Evolutionary conservation across 30 jellyfish, hydroid and myxozoan species (phyloP).

Genomic region (Hydractinia echinata): DNA sequence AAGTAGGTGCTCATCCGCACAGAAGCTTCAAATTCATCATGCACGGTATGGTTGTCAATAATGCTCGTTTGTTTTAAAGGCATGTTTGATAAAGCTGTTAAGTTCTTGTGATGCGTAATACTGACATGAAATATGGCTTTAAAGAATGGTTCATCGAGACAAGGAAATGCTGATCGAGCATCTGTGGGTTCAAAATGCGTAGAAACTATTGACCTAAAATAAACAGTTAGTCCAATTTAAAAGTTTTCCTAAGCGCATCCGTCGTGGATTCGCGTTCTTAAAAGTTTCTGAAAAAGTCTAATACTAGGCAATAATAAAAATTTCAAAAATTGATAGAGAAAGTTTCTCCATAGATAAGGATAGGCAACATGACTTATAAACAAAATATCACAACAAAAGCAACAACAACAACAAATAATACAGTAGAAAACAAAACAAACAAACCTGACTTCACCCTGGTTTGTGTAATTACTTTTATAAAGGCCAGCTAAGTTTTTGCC

Average conservation of each 20-base stretch:
- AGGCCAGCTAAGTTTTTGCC: constrained; percentile 76
- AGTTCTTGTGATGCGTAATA: constrained; percentile 54
- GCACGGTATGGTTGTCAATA: constrained; percentile 38
- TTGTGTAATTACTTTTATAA: constrained; percentile 67
- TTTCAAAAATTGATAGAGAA: too few relatives aligned
- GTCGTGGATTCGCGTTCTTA: too few relatives aligned
- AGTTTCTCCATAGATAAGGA: too few relatives aligned
- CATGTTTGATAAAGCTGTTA: constrained; percentile 92
- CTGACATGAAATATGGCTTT: constrained; percentile 77
- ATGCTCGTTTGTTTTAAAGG: constrained; percentile 51
- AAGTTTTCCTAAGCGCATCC: neutral
- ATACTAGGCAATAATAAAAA: too few relatives aligned
- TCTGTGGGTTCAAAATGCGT: constrained; percentile 98
- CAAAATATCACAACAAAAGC: too few relatives aligned
- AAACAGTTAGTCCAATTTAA: neutral
- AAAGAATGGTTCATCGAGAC: constrained; percentile 91
- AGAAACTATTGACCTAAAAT: constrained; percentile 76
- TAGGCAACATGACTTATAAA: too few relatives aligned
- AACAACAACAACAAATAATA: neutral
- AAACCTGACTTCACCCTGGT: constrained; percentile 69
- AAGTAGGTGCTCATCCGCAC: constrained; percentile 91
- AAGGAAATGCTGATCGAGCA: constrained; percentile 94
- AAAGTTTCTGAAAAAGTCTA: too few relatives aligned
- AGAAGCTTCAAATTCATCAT: constrained; percentile 57
- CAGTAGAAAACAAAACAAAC: neutral